Evolutionary conservation across 2,113 vertebrate genomes (phyloP).

Genomic region (Calcarius ornatus): DNA sequence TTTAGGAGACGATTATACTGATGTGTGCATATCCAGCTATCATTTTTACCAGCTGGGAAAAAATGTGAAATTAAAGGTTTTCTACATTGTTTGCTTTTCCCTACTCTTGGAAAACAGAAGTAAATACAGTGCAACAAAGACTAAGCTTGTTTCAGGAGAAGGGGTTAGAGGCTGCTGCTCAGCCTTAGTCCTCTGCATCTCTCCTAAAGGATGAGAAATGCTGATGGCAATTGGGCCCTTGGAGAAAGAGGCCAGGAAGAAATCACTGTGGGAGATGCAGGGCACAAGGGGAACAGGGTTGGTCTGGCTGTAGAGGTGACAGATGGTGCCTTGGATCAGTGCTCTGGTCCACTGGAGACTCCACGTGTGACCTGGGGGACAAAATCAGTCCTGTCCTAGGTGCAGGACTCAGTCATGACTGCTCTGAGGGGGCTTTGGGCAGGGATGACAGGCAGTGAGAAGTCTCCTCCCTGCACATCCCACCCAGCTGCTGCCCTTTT

Average conservation of each 20-base stretch:
- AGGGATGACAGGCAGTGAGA: not conserved
- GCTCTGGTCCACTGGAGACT: not conserved
- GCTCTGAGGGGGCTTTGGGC: not conserved
- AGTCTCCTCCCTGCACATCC: not conserved
- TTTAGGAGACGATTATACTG: constrained; percentile 78
- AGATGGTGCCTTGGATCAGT: not conserved
- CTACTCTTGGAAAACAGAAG: constrained; percentile 42
- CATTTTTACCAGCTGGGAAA: constrained; percentile 69
- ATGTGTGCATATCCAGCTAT: constrained; percentile 61
- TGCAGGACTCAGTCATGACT: not conserved
- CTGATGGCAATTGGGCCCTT: not conserved
- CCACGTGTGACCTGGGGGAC: rapidly evolving
- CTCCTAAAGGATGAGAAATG: not conserved
- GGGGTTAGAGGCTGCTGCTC: not conserved
- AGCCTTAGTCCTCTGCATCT: not conserved
- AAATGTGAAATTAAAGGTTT: constrained; percentile 64
- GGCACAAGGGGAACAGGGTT: not conserved
- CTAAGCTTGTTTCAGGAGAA: not conserved
- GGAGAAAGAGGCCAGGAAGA: not conserved
- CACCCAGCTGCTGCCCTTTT: not conserved
- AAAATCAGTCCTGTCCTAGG: not conserved
- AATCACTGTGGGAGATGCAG: not conserved
- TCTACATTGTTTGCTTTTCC: constrained; percentile 72
- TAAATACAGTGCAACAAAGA: constrained; percentile 19
- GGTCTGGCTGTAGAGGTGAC: not conserved